A percentile compares a stretch with the other conserved stretches of the same genome.
These are phyloP conservation scores for Synergus itoensis DNA, from an alignment of 2,888 invertebrate genomes.

Conservation along the genomic window DNA sequence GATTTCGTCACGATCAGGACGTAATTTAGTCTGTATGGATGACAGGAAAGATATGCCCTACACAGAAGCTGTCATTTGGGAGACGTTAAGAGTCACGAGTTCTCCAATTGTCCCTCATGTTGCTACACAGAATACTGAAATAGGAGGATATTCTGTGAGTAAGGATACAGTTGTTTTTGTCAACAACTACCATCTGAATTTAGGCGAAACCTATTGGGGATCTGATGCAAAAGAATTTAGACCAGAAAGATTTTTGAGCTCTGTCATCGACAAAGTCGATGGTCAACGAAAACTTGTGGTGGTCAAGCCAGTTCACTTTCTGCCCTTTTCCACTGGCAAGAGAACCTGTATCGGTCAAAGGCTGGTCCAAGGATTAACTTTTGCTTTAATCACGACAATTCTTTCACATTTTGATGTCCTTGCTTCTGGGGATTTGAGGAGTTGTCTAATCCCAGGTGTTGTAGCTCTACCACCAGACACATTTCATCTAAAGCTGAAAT, in stretches of 20 bases:
- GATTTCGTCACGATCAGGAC: constrained; percentile 58
- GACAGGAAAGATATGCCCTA: constrained; percentile 87
- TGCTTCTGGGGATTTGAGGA: constrained; percentile 81
- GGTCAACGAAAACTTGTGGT: constrained; percentile 72
- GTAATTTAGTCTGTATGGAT: constrained; percentile 81
- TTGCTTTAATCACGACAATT: constrained; percentile 86
- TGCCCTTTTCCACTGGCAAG: constrained; percentile 92
- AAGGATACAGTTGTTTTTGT: constrained; percentile 91
- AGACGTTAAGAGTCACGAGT: constrained; percentile 88
- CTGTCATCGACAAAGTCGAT: constrained; percentile 56
- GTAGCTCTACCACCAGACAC: constrained; percentile 88
- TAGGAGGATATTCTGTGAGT: constrained; percentile 86
- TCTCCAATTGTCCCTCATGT: constrained; percentile 96
- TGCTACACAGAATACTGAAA: constrained; percentile 86
- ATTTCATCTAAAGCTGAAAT: constrained; percentile 80
- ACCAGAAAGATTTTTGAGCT: constrained; percentile 87
- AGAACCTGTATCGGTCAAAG: constrained; percentile 93
- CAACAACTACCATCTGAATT: constrained; percentile 90
- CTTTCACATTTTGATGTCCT: constrained; percentile 85
- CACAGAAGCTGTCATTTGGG: constrained; percentile 89
- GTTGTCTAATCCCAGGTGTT: constrained; percentile 82
- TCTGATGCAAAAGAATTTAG: constrained; percentile 84
- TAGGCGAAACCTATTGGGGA: constrained; percentile 86
- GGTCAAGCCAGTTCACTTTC: constrained; percentile 84
- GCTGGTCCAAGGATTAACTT: constrained; percentile 87